A percentile compares a stretch with the other conserved stretches of the same genome.
Conservation (phyloP, 1,140 invertebrate genomes). For the Caenorhabditis remanei region DNA sequence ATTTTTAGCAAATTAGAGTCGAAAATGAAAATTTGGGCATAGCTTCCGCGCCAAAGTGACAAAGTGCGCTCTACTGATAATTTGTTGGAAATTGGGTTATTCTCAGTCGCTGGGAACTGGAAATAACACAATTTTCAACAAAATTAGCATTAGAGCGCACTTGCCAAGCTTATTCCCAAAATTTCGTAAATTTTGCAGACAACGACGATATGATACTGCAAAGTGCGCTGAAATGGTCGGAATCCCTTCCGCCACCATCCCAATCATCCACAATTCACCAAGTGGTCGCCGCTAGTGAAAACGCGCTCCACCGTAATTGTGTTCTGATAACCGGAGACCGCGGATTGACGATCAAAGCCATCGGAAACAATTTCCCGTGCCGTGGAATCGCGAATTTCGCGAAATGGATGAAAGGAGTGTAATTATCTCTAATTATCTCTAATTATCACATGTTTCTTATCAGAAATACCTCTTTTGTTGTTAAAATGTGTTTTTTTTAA, state of each 20-base stretch:
- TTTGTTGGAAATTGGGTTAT: no score
- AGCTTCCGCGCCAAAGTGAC: no score
- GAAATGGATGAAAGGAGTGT: background rate
- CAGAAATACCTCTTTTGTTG: background rate
- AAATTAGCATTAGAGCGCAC: no score
- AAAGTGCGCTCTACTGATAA: no score
- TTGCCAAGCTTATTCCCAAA: no score
- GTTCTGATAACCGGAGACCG: constrained; percentile 30
- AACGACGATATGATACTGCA: constrained; percentile 38
- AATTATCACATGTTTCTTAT: background rate
- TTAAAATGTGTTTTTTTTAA: background rate
- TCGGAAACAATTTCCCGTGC: constrained; percentile 11
- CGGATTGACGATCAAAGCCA: constrained; percentile 25
- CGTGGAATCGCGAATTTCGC: constrained; percentile 25
- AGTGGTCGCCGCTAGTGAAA: background rate
- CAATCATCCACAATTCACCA: background rate
- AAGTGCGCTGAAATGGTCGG: background rate
- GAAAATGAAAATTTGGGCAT: no score
- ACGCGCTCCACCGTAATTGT: background rate
- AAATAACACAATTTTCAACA: no score
- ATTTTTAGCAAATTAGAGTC: no score
- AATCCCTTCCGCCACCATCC: background rate
- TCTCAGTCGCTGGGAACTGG: no score
- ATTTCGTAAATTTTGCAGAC: background rate
- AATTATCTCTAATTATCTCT: background rate